phyloP scores from a whole-genome alignment of 1,140 invertebrate genomes.

The Eurosta solidaginis region DNA sequence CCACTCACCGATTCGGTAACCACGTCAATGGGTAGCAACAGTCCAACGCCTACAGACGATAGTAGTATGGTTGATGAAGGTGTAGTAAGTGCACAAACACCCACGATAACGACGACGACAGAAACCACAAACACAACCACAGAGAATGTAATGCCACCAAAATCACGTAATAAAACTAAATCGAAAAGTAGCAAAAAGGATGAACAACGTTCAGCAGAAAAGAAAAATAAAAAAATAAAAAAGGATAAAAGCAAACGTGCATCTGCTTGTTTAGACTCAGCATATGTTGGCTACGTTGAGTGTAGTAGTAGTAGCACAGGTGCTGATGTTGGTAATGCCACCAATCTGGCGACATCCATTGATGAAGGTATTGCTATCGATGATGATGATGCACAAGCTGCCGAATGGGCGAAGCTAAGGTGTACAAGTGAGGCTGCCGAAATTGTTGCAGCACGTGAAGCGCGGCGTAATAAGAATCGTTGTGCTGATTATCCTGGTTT shows the following conservation, averaged over 20 bases:
- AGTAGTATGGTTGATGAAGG: slow-evolving; percentile 53
- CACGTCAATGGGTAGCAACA: slow-evolving; percentile 54
- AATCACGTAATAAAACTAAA: slow-evolving; percentile 47
- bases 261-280: slow-evolving; percentile 32
- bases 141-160: background rate
- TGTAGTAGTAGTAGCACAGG: background rate
- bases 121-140: slow-evolving; percentile 6
- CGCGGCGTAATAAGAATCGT: slow-evolving; percentile 71
- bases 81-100: slow-evolving; percentile 35
- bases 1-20: slow-evolving; percentile 52
- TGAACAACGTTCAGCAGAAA: slow-evolving; percentile 39
- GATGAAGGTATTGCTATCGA: slow-evolving; percentile 63
- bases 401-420: slow-evolving; percentile 77
- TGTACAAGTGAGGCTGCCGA: slow-evolving; percentile 88
- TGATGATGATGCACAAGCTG: slow-evolving; percentile 75
- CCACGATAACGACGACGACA: background rate
- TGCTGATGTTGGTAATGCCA: background rate
- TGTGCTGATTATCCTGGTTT: slow-evolving; percentile 91
- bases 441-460: slow-evolving; percentile 82
- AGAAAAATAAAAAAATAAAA: slow-evolving; percentile 38
- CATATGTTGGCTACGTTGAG: background rate
- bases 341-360: slow-evolving; percentile 57
- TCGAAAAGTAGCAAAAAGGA: slow-evolving; percentile 44
- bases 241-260: slow-evolving; percentile 40
- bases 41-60: slow-evolving; percentile 56